phyloP scores from a whole-genome alignment of 2,888 invertebrate genomes.

The Lasioglossum morio region DNA sequence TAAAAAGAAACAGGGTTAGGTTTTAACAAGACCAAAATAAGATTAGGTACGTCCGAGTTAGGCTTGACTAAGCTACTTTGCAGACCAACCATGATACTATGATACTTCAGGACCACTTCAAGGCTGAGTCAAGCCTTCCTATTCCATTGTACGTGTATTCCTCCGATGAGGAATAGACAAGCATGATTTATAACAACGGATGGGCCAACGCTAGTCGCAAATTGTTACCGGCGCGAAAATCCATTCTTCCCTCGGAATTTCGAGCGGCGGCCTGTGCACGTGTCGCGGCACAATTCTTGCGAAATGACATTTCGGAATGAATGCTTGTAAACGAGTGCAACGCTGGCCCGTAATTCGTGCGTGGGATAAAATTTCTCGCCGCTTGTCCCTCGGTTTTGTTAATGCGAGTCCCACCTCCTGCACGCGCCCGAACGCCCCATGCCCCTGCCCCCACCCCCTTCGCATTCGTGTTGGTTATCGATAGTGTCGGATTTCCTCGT shows the following conservation, averaged over 20 bases:
- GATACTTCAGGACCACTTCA: not conserved
- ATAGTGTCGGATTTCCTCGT: conserved; percentile 33
- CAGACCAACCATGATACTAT: not conserved
- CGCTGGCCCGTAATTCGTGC: conserved; percentile 55
- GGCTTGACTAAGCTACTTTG: not conserved
- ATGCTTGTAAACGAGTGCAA: conserved; percentile 52
- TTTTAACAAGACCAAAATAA: no score
- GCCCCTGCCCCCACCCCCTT: no score
- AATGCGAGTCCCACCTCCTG: conserved; percentile 22
- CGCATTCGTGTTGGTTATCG: conserved; percentile 31
- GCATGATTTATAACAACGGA: not conserved
- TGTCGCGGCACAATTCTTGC: conserved; percentile 46
- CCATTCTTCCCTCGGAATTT: conserved; percentile 46
- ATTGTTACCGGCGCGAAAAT: conserved; percentile 32
- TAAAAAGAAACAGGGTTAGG: not conserved
- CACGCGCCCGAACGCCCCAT: not conserved
- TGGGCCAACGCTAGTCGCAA: not conserved
- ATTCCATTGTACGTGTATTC: not conserved
- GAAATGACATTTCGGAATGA: conserved; percentile 56
- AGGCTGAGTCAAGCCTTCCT: not conserved
- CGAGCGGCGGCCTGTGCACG: conserved; percentile 13
- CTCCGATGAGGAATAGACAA: not conserved
- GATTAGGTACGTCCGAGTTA: not conserved
- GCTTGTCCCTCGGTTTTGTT: conserved; percentile 47
- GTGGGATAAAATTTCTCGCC: conserved; percentile 54